These are phyloP conservation scores for Drosophila aff. DNA, from an alignment of 1,140 invertebrate species.

Conservation along the genomic window DNA sequence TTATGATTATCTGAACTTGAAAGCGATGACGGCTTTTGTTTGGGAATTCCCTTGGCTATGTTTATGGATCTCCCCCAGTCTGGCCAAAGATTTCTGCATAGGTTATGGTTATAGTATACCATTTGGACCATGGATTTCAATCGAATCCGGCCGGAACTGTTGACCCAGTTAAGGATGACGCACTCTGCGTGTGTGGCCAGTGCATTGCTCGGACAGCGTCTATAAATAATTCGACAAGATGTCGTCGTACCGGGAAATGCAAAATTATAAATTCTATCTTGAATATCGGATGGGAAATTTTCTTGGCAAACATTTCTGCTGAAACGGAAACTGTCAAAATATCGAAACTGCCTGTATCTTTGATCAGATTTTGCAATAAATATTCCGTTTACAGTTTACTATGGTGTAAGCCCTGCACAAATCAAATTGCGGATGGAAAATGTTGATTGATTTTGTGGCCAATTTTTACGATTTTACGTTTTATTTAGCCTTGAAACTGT, in stretches of 20 bases:
- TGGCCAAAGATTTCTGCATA: constrained; percentile 12
- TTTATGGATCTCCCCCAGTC: constrained; percentile 40
- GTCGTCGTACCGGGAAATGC: constrained; percentile 51
- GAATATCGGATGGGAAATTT: constrained; percentile 15
- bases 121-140: background rate
- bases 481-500: background rate
- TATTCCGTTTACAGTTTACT: constrained; percentile 25
- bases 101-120: background rate
- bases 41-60: constrained; percentile 71
- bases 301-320: constrained; percentile 34
- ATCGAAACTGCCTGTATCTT: constrained; percentile 19
- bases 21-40: constrained; percentile 77
- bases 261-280: constrained; percentile 40
- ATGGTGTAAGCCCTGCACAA: constrained; percentile 19
- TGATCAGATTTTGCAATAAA: constrained; percentile 37
- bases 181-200: constrained; percentile 39
- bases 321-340: constrained; percentile 48
- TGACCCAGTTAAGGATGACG: constrained; percentile 64
- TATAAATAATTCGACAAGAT: constrained; percentile 53
- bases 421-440: constrained; percentile 14
- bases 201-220: constrained; percentile 28
- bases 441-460: constrained; percentile 16
- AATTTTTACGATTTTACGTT: constrained; percentile 21
- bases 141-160: constrained; percentile 39
- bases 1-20: constrained; percentile 83